Base-by-base conservation (phyloP, 64 coral and sea anemone genomes). In the Pachyseris speciosa region DNA sequence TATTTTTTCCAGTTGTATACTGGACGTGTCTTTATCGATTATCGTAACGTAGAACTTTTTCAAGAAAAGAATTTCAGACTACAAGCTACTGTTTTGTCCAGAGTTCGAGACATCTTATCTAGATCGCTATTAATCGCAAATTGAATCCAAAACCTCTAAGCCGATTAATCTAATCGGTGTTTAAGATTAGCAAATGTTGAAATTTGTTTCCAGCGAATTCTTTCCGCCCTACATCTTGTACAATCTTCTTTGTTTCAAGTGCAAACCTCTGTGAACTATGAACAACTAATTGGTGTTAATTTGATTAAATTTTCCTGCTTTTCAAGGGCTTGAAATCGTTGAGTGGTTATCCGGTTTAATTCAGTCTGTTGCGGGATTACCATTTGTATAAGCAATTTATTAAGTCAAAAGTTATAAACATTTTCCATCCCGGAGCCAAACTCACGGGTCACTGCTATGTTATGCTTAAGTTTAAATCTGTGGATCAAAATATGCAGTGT, bases 121-220 rank as follows among this genome's bases (percentile, higher is more conserved):
- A 5, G 2, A 27, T 39, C 13, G 20, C 15, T 34, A 36, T 71
- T 8, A 37, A 22, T 40, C 34, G 16, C 6, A 57, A 57, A 57
- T 57, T 71, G 7, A 39, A 31, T 5, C 13, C 15, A 22, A 71
- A n/a, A 71, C 7, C 2, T 13, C 16, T 71, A 71, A 71, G 67
- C 33, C 11, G 67, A 71, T 71, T 71, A 34, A 11, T 67, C 64
- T 34, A 34, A 71, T 71, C 67, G 36, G 13, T 71, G 67, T 22
- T 71, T 39, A 16, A 36, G 67, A 71, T 71, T 22, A 40, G 67
- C 17, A 39, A 71, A 71, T 71, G 34, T 71, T 71, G 19, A 71
- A 71, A 36, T 67, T 67, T 67, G 64, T 36, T 67, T 67, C 28
- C 13, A 67, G 64, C 16, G 8, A 67, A 71, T 39, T 71, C 67